Evolutionary conservation across 2,113 vertebrate genomes (phyloP).

Genomic region (Albula goreensis): DNA sequence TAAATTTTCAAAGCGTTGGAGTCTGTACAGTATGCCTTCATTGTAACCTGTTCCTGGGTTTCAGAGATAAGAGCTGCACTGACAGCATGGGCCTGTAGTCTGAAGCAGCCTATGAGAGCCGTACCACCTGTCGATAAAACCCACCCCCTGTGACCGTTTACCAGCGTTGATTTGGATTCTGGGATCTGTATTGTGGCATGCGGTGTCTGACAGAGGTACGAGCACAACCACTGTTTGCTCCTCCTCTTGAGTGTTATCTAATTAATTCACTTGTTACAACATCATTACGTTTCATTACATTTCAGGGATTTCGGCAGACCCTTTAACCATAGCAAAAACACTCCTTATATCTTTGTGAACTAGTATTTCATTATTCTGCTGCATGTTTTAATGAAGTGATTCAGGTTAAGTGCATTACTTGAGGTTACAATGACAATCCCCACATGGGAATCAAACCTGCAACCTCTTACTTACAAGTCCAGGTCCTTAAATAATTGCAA

Average conservation of each 20-base stretch:
- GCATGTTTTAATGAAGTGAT: too few relatives aligned
- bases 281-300: not conserved
- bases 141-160: not conserved
- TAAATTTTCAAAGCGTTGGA: constrained; percentile 2
- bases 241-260: not conserved
- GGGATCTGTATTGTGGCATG: not conserved
- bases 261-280: not conserved
- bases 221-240: not conserved
- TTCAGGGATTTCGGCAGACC: too few relatives aligned
- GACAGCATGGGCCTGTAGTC: constrained; percentile 57
- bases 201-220: not conserved
- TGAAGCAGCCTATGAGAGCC: not conserved
- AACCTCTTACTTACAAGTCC: too few relatives aligned
- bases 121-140: not conserved
- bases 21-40: constrained; percentile 46
- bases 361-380: too few relatives aligned
- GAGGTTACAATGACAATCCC: too few relatives aligned
- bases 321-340: too few relatives aligned
- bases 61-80: constrained; percentile 62
- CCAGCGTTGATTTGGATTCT: not conserved
- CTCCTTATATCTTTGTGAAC: too few relatives aligned
- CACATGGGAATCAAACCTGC: too few relatives aligned
- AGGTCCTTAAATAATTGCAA: too few relatives aligned
- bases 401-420: too few relatives aligned
- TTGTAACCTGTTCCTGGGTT: constrained; percentile 60